phyloP scores from a whole-genome alignment of 2,113 vertebrate genomes.

The Jacana jacana region DNA sequence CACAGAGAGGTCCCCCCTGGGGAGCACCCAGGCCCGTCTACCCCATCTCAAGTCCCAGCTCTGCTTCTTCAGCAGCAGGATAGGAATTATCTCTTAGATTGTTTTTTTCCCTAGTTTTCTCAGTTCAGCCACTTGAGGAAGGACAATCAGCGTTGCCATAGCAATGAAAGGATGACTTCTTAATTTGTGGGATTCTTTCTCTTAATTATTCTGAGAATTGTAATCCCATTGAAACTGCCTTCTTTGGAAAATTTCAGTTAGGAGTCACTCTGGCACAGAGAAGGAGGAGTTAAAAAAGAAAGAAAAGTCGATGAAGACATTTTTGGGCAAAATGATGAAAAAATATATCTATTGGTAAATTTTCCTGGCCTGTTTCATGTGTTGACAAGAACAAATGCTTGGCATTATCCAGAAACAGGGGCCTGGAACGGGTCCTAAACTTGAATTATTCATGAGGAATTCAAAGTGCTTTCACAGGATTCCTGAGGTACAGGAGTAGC shows the following conservation, averaged over 20 bases:
- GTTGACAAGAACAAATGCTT: background rate
- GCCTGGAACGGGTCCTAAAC: background rate
- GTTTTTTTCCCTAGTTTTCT: background rate
- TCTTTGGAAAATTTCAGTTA: background rate
- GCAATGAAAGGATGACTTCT: conserved; percentile 15
- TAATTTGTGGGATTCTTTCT: conserved; percentile 20
- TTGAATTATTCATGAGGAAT: conserved; percentile 11
- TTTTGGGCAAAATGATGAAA: background rate
- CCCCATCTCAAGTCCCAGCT: background rate
- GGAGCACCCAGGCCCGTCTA: accelerated
- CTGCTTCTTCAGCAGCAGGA: background rate
- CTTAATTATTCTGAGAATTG: background rate
- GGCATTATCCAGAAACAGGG: background rate
- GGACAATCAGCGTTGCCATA: conserved; percentile 28
- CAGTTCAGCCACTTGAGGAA: background rate
- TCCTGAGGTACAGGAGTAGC: background rate
- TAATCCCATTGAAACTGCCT: background rate
- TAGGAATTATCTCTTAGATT: background rate
- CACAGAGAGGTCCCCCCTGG: background rate
- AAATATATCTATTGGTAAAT: background rate
- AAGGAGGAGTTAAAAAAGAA: background rate
- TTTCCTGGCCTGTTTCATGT: background rate
- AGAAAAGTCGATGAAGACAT: background rate
- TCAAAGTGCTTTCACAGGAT: background rate
- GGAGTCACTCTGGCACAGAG: background rate